Evolutionary conservation across 2,888 invertebrate species (phyloP).

Genomic region (Acronicta alni): DNA sequence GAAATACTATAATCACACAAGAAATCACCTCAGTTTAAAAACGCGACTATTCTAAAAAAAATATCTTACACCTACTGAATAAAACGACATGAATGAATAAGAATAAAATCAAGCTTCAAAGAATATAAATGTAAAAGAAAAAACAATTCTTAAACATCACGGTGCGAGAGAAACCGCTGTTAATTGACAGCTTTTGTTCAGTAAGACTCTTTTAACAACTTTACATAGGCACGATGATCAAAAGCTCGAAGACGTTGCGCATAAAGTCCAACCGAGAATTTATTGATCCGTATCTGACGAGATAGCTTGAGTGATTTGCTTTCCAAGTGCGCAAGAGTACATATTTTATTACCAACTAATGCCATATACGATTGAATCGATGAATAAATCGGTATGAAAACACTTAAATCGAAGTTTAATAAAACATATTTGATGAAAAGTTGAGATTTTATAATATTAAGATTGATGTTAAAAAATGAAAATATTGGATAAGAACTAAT

Average conservation of each 20-base stretch:
- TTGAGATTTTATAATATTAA: slow-evolving; percentile 6
- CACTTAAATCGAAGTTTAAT: slow-evolving; percentile 26
- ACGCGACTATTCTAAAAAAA: no score
- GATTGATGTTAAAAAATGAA: background rate
- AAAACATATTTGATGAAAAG: slow-evolving; percentile 20
- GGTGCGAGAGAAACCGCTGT: slow-evolving; percentile 36
- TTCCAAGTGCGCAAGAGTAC: slow-evolving; percentile 35
- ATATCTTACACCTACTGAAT: no score
- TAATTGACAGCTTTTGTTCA: slow-evolving; percentile 45
- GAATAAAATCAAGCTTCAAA: slow-evolving; percentile 8
- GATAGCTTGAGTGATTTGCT: slow-evolving; percentile 65
- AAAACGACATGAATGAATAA: slow-evolving; percentile 1
- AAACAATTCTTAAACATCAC: slow-evolving; percentile 23
- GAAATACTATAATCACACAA: no score
- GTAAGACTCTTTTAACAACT: slow-evolving; percentile 48
- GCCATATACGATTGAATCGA: slow-evolving; percentile 52
- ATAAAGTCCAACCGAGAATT: slow-evolving; percentile 60
- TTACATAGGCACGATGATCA: slow-evolving; percentile 63
- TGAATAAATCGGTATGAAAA: slow-evolving; percentile 30
- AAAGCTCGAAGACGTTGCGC: slow-evolving; percentile 59
- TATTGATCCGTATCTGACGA: slow-evolving; percentile 57
- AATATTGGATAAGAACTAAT: slow-evolving; percentile 1
- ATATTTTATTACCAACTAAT: slow-evolving; percentile 56
- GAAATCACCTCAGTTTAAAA: no score
- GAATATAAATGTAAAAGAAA: slow-evolving; percentile 20